A percentile compares a stretch with the other conserved stretches of the same genome.
phyloP scores from a whole-genome alignment of 2,888 invertebrate species.

The Andricus curvator region DNA sequence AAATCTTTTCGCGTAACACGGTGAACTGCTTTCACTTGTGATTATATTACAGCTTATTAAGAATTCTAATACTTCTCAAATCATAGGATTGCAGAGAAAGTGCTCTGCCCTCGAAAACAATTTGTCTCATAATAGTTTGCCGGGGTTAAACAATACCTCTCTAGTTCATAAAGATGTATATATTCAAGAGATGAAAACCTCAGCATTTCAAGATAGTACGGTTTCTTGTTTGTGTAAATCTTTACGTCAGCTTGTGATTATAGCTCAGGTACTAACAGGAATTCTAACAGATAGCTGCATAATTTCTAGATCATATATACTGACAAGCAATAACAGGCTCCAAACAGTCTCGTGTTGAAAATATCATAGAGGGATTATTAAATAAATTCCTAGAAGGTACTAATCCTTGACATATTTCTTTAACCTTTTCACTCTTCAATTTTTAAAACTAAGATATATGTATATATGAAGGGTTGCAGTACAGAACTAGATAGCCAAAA shows the following conservation, averaged over 20 bases:
- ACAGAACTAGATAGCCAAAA: no score
- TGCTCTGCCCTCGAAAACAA: neutral
- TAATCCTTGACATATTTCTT: slow-evolving; percentile 6
- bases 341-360: slow-evolving; percentile 24
- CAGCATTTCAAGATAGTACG: neutral
- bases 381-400: slow-evolving; percentile 23
- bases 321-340: slow-evolving; percentile 21
- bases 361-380: neutral
- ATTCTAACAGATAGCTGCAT: slow-evolving; percentile 35
- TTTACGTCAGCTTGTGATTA: slow-evolving; percentile 1
- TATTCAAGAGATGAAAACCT: slow-evolving; percentile 12
- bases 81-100: slow-evolving; percentile 31
- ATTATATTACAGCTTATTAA: slow-evolving; percentile 7
- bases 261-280: slow-evolving; percentile 13
- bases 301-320: slow-evolving; percentile 32
- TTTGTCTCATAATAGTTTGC: neutral
- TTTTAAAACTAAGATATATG: neutral
- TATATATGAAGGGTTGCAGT: neutral
- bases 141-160: neutral
- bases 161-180: neutral
- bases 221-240: neutral
- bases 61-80: slow-evolving; percentile 23
- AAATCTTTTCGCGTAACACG: slow-evolving; percentile 17
- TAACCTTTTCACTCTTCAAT: neutral
- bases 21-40: slow-evolving; percentile 16